These are phyloP conservation scores for Nixonia krombeini DNA, from an alignment of 1,140 invertebrate genomes.

Conservation along the genomic window DNA sequence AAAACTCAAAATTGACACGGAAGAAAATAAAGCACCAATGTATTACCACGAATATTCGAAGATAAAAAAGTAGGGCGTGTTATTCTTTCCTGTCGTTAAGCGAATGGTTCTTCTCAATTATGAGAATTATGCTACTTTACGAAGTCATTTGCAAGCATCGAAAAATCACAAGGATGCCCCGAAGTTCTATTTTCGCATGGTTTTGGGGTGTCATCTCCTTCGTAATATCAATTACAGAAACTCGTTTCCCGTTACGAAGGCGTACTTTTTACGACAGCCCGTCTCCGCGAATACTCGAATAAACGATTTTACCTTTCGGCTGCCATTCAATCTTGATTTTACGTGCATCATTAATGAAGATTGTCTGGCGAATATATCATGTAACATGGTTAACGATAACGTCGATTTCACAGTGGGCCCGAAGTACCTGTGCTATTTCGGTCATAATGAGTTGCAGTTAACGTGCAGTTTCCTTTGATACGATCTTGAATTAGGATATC, in stretches of 20 bases:
- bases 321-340: conserved; percentile 12
- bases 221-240: conserved; percentile 35
- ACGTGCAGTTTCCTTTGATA: conserved; percentile 27
- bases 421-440: conserved; percentile 10
- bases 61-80: too few species aligned
- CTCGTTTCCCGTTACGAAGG: conserved; percentile 19
- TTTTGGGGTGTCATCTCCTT: conserved; percentile 21
- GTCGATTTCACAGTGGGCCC: conserved; percentile 5
- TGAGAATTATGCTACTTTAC: conserved; percentile 10
- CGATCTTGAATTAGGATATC: conserved; percentile 5
- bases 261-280: conserved; percentile 18
- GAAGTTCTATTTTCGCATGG: conserved; percentile 11
- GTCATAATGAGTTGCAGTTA: conserved; percentile 16
- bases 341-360: conserved; percentile 8
- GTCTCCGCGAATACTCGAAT: conserved; percentile 26
- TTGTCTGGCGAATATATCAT: background rate
- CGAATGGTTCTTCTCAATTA: conserved; percentile 17
- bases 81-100: too few species aligned
- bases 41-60: too few species aligned
- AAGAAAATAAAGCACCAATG: too few species aligned
- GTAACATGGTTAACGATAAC: background rate
- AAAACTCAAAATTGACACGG: too few species aligned
- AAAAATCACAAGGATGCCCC: conserved; percentile 1
- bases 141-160: conserved; percentile 19
- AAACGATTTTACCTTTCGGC: conserved; percentile 13